Base-by-base conservation (phyloP, 2,888 invertebrate genomes). In the Stramonita haemastoma region DNA sequence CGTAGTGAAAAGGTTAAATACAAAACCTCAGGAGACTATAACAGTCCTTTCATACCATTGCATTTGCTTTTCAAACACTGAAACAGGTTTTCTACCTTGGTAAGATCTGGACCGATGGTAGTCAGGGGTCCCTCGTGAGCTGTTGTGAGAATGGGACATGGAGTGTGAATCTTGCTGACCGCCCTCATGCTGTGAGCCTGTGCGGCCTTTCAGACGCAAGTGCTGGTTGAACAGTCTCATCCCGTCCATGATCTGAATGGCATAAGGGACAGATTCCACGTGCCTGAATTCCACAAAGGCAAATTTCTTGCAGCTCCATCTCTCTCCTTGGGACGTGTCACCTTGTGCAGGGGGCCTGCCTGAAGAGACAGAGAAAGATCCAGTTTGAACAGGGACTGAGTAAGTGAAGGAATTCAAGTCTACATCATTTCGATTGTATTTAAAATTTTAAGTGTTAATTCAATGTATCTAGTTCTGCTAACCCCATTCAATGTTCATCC, bases 151-250 rank as follows among this genome's bases (percentile, higher is more conserved):
- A 1, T 66, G 66, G 66, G 34, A 19, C 15, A 19, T 56, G 34
- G 81, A 19, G 1, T 32, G 81, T 0, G 60, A 66, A n/a, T 60
- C 83, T 70, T 73, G 13, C 19, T 17, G 66, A 22, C 29, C 36
- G 57, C 32, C 36, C n/a, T 70, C 88, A 19, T 89, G 84, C 60
- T 34, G 56, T 8, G 87, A 89, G 92, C 94, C 94, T 87, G 93
- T 92, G 57, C 94, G 90, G 22, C 91, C 84, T 46, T 89, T 89
- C 70, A 89, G 29, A 19, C 85, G 84, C 34, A 89, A 32, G 29
- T 89, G 85, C 6, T 73, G 70, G n/a, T 83, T 83, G 36, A 89
- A 89, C n/a, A 89, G 73, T 32, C 70, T 85, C n/a, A 84, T 57
- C 17, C 88, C 85, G 29, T 85, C 88, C 88, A 89, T 89, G 26